Conservation (phyloP, 2,797 vertebrate genomes). For the Pangasius macronema region DNA sequence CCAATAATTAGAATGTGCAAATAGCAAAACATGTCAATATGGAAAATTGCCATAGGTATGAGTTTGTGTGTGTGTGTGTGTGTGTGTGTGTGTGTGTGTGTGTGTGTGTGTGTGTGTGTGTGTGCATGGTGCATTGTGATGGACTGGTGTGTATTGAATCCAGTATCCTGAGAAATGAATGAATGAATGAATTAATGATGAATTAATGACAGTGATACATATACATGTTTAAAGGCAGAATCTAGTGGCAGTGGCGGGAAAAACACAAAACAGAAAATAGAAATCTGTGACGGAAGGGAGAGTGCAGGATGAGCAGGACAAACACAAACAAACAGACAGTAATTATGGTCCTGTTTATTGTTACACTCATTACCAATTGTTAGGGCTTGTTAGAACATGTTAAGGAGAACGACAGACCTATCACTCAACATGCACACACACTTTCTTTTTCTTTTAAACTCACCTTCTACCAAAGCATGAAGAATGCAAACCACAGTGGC, state of each 20-base stretch:
- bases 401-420: constrained; percentile 38
- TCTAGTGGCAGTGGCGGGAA: background rate
- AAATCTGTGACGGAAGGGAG: background rate
- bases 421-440: constrained; percentile 38
- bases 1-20: background rate
- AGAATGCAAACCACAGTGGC: constrained; percentile 28
- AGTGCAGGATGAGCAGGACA: constrained; percentile 44
- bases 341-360: constrained; percentile 44
- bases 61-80: background rate
- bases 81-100: background rate
- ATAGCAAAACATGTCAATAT: background rate
- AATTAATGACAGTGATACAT: background rate
- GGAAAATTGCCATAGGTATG: background rate
- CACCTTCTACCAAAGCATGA: constrained; percentile 37
- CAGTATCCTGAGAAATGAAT: background rate
- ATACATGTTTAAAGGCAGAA: background rate
- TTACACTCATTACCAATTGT: constrained; percentile 30
- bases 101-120: background rate
- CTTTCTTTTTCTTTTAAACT: constrained; percentile 2
- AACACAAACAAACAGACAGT: constrained; percentile 43
- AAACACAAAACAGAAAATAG: background rate
- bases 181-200: background rate
- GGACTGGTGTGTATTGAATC: background rate
- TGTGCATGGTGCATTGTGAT: background rate
- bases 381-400: constrained; percentile 46